Evolutionary conservation across 2,888 invertebrate species (phyloP), one percentile per base, ranked within the genome.

Genomic region (Platycnemis pennipes): DNA sequence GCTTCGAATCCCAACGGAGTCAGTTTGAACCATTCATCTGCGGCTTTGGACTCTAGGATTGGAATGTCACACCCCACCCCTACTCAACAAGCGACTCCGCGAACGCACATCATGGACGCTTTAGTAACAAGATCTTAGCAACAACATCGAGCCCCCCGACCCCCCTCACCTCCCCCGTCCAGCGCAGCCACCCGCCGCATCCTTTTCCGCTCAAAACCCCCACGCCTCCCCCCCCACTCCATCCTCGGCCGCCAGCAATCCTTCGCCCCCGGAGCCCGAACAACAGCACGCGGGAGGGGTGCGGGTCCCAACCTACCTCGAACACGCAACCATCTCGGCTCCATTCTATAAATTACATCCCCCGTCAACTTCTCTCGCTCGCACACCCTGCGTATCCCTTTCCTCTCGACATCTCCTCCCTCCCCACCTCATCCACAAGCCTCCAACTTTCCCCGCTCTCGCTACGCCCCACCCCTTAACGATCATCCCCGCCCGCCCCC

Each of bases 311-410:
- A 11, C 69, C n/a, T 77, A 31, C 31, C 91, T 63, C 42, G 44
- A 91, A 56, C 91, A 91, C 91, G 91, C 91, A 91, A 91, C 91
- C 91, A 91, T 91, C 91, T 87, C 87, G 46, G 87, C 87, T 89
- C 89, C 89, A 89, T 89, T 89, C 89, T 69, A 91, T 91, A 91
- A 91, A 91, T 91, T 91, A 91, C 91, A 44, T 63, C 63, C 91
- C 44, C 89, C 89, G 89, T 89, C 89, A 89, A 56, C 37, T 22
- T 49, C 89, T 37, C 89, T 86, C 86, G 11, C 89, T 89, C 89
- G 53, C 87, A 87, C 87, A 44, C 44, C 46, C 87, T 46, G 45
- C 87, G 46, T 87, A 87, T 87, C 22, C 87, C 87, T 44, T 42
- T 44, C 26, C 42, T 22, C 45, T 19, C 45, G 16, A 26, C 45